Conservation (phyloP, 2,113 vertebrate species). For the Apteryx owenii region DNA sequence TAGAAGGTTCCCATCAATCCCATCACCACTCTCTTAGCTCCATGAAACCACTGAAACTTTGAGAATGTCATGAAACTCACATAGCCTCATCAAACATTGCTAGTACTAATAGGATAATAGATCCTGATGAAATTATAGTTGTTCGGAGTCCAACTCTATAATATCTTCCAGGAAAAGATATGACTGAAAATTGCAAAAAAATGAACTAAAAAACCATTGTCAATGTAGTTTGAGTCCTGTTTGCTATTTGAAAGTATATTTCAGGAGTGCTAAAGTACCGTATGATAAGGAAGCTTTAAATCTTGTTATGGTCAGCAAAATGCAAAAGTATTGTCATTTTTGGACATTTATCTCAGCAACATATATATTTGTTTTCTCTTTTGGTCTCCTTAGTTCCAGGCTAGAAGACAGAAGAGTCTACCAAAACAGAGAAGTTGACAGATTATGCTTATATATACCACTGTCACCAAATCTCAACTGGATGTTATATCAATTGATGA, state of each 20-base stretch:
- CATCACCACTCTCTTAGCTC: neutral
- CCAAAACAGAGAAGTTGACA: neutral
- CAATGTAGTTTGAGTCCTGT: neutral
- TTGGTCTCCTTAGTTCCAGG: neutral
- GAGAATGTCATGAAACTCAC: conserved; percentile 18
- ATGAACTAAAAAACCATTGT: neutral
- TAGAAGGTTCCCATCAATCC: neutral
- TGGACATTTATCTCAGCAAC: neutral
- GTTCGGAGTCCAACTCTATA: neutral
- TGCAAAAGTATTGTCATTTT: neutral
- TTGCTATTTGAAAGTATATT: neutral
- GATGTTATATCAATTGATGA: neutral
- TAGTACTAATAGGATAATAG: neutral
- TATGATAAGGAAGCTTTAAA: neutral
- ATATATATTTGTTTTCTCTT: neutral
- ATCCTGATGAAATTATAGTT: neutral
- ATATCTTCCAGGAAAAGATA: neutral
- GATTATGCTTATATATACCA: neutral
- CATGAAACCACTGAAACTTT: conserved; percentile 3
- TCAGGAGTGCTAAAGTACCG: neutral
- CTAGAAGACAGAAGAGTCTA: neutral
- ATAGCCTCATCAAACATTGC: neutral
- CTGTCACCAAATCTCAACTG: neutral
- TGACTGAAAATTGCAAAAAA: neutral
- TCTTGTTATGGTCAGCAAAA: neutral